Conservation (phyloP, 2,888 invertebrate genomes). For the Athalia circularis region DNA sequence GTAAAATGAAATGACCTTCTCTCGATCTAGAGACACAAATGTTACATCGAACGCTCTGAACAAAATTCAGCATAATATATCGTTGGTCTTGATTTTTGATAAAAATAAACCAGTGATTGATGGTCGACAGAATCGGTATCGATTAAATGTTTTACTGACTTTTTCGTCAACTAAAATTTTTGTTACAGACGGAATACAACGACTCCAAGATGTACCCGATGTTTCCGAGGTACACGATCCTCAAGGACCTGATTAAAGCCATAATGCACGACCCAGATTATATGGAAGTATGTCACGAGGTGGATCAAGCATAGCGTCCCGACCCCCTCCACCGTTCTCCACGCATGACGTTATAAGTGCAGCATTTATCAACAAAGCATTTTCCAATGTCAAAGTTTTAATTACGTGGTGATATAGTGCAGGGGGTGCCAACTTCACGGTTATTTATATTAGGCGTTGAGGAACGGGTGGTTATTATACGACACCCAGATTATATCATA, state of each 20-base stretch:
- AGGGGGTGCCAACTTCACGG: conserved; percentile 57
- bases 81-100: too few relatives aligned
- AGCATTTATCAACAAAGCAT: conserved; percentile 40
- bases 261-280: conserved; percentile 97
- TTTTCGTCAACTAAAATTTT: not conserved
- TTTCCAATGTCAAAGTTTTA: conserved; percentile 45
- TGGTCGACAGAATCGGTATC: too few relatives aligned
- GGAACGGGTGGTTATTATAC: conserved; percentile 4
- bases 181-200: conserved; percentile 87
- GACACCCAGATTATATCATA: too few relatives aligned
- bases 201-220: conserved; percentile 95
- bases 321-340: conserved; percentile 72
- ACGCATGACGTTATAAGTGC: conserved; percentile 68
- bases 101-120: too few relatives aligned
- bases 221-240: conserved; percentile 94
- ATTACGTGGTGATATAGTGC: conserved; percentile 57
- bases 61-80: too few relatives aligned
- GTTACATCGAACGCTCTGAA: too few relatives aligned
- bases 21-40: too few relatives aligned
- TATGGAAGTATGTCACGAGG: conserved; percentile 97
- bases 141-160: too few relatives aligned
- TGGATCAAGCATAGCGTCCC: conserved; percentile 77
- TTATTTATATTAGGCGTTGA: conserved; percentile 6
- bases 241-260: conserved; percentile 98
- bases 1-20: too few relatives aligned